Base-by-base conservation (phyloP, 1,140 invertebrate genomes). In the Drosophila baimaii region DNA sequence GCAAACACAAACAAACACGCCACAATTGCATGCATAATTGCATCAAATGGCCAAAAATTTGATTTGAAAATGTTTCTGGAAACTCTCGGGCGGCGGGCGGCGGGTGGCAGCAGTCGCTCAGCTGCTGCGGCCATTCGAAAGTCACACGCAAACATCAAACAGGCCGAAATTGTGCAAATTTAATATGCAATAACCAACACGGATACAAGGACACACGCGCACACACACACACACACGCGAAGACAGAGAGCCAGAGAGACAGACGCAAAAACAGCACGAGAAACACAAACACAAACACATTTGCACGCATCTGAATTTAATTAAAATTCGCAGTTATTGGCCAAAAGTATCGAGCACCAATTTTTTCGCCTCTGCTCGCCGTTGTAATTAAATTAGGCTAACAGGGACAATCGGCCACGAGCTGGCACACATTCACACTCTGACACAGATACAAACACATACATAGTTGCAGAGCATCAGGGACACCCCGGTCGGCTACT, bases 291-390 rank as follows among this genome's bases (percentile, higher is more conserved):
- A 71, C 69, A 63, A 47, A 58, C 69, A 47, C 62, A 74, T 62
- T 69, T 51, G 43, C 68, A 61, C 76, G 66, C 77, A 88, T 83
- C 79, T 88, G 83, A 86, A 88, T 86, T 86, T 86, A 86, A 86
- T 86, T 86, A 86, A 86, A 86, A 77, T 80, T 83, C 77, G 54
- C 79, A 86, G 79, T 83, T 86, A 86, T 88, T 86, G 83, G 77
- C 77, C 78, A 70, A 79, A 73, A 79, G 79, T 73, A 86, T 88
- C 49, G 79, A 71, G 65, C 65, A 58, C 27, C 65, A 49, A 43
- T 69, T 49, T 62, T 75, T 57, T 37, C 61, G 39, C 49, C 23
- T 37, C 49, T 21, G 21, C 46, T 41, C 41, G 59, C 29, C 21
- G 29, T 63, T 89, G 84, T 89, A 88, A 88, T 88, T 88, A 88